Evolutionary conservation across 2,888 invertebrate species (phyloP).

Genomic region (Tipula lateralis): DNA sequence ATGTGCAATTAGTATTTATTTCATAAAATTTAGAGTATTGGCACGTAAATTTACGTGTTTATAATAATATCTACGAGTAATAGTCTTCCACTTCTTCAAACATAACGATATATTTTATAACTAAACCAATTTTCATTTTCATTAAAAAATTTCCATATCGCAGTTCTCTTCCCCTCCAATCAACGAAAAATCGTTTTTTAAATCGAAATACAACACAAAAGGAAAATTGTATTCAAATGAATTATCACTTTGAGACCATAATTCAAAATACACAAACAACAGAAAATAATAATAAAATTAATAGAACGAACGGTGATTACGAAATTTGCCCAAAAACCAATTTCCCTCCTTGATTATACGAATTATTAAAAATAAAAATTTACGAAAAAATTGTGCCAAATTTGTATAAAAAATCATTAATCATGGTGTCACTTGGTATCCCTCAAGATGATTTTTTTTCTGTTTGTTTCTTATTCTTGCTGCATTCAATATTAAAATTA

Average conservation of each 20-base stretch:
- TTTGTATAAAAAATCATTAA: not conserved
- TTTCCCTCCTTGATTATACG: not conserved
- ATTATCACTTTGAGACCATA: constrained; percentile 19
- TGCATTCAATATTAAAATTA: not conserved
- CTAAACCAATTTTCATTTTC: not conserved
- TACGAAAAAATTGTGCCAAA: not conserved
- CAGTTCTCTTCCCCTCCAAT: not conserved
- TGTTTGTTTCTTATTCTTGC: not conserved
- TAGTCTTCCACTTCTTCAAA: not conserved
- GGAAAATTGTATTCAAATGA: not conserved
- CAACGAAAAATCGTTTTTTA: not conserved
- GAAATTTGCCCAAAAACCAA: constrained; percentile 9
- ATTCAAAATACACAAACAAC: not conserved
- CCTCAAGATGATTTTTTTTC: not conserved
- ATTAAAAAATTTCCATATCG: not conserved
- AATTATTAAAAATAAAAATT: not conserved
- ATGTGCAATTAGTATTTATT: too few relatives aligned
- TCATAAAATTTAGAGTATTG: not conserved
- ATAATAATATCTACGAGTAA: too few relatives aligned
- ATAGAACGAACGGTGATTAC: not conserved
- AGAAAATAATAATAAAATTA: not conserved
- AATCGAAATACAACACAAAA: not conserved
- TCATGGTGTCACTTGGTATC: not conserved
- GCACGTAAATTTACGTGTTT: not conserved
- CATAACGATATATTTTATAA: not conserved